These are phyloP conservation scores for Globodera ellingtonae DNA, from an alignment of 1,140 invertebrate species.

Conservation along the genomic window DNA sequence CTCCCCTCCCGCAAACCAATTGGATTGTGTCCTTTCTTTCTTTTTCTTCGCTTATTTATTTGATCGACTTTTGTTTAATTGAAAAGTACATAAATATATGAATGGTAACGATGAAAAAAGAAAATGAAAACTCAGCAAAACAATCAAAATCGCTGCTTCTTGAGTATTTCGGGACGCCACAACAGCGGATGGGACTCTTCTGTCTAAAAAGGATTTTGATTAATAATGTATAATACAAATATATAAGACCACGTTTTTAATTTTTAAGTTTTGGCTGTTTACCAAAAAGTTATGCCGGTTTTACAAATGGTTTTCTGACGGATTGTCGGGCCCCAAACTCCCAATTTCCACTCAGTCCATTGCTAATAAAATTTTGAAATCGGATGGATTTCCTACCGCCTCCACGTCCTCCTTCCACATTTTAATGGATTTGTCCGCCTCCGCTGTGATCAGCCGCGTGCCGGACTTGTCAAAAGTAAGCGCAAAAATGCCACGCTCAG, in stretches of 20 bases:
- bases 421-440: slow-evolving; percentile 99
- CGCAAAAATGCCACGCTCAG: slow-evolving; percentile 93
- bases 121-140: background rate
- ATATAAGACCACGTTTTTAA: too few relatives aligned
- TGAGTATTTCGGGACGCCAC: slow-evolving; percentile 92
- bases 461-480: slow-evolving; percentile 92
- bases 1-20: too few relatives aligned
- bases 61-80: background rate
- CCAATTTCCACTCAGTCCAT: too few relatives aligned
- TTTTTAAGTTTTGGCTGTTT: slow-evolving; percentile 15
- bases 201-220: slow-evolving; percentile 70
- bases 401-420: slow-evolving; percentile 96
- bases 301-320: background rate
- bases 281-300: background rate
- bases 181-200: slow-evolving; percentile 95
- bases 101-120: background rate
- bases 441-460: slow-evolving; percentile 87
- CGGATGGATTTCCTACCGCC: slow-evolving; percentile 71
- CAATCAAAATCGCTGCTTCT: slow-evolving; percentile 68
- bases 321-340: too few relatives aligned
- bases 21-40: too few relatives aligned
- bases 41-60: background rate
- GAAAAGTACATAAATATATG: background rate
- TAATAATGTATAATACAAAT: too few relatives aligned
- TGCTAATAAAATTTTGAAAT: too few relatives aligned